Evolutionary conservation across 2,888 invertebrate species (phyloP), one percentile per base, ranked within the genome.

Genomic region (Stomorhina lunata): DNA sequence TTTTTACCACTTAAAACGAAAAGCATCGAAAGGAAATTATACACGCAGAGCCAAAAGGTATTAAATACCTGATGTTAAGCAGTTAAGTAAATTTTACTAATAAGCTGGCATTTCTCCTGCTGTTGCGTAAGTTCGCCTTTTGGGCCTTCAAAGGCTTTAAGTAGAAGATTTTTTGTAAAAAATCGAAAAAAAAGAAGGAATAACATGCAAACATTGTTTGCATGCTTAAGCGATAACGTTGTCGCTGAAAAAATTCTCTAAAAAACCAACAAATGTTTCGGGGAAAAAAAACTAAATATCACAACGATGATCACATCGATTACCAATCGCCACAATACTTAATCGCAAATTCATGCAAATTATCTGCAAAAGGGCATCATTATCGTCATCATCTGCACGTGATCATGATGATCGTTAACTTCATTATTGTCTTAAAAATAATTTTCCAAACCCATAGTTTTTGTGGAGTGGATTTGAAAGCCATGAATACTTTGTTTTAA

Each of bases 291-390:
- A 55, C 34, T 66, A 76, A 82, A 79, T 82, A 82, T 82, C 82
- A 76, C 75, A 63, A 65, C 81, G 79, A 66, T 65, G 84, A 84
- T 83, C 84, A 83, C 83, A 83, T 83, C 81, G 80, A 81, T 79
- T 79, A 80, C 77, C 81, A 75, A 81, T 81, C 69, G 81, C 78
- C 85, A 78, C 71, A 81, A 83, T 79, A 82, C 71, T 82, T 85
- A 82, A 86, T 85, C 85, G 84, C 81, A 84, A 85, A 85, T 86
- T 84, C 84, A 86, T 86, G 86, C 86, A 86, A 86, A 86, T 86
- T 84, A 84, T 84, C 84, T 83, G 82, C 84, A 81, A 83, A 84
- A 85, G 84, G 84, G 84, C 84, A 84, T 83, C 81, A 75, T 50
- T 78, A 50, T 53, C 63, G 37, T 72, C 37, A 40, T 79, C 75